These are phyloP conservation scores for Bemisia tabaci DNA, from an alignment of 1,140 invertebrate species.

Conservation along the genomic window DNA sequence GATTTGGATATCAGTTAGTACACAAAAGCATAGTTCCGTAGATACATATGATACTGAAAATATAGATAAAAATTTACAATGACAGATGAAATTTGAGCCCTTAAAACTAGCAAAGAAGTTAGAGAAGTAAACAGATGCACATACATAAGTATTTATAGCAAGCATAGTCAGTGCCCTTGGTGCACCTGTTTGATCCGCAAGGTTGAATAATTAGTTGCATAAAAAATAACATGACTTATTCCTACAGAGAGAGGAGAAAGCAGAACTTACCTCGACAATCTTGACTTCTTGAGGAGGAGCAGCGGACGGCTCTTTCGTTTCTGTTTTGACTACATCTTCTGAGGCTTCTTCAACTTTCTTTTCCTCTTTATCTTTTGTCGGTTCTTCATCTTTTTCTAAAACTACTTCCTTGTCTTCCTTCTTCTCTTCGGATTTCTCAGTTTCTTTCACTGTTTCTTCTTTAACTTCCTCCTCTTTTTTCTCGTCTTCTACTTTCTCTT, in stretches of 20 bases:
- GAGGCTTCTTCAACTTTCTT: slow-evolving; percentile 19
- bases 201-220: too few relatives aligned
- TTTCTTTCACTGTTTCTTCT: slow-evolving; percentile 28
- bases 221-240: too few relatives aligned
- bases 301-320: not conserved
- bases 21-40: too few relatives aligned
- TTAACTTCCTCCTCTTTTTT: slow-evolving; percentile 22
- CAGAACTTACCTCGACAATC: not conserved
- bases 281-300: not conserved
- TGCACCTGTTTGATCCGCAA: too few relatives aligned
- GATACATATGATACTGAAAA: too few relatives aligned
- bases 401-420: slow-evolving; percentile 15
- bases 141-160: too few relatives aligned
- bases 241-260: not conserved
- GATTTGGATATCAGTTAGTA: too few relatives aligned
- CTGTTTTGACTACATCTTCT: slow-evolving; percentile 11
- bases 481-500: slow-evolving; percentile 28
- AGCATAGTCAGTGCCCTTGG: too few relatives aligned
- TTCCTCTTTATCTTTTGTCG: slow-evolving; percentile 20
- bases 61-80: too few relatives aligned
- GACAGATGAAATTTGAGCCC: too few relatives aligned
- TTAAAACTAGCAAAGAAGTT: too few relatives aligned
- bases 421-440: slow-evolving; percentile 31
- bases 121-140: too few relatives aligned
- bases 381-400: slow-evolving; percentile 8